Base-by-base conservation (phyloP, 2,797 vertebrate species). In the Myotis myotis region DNA sequence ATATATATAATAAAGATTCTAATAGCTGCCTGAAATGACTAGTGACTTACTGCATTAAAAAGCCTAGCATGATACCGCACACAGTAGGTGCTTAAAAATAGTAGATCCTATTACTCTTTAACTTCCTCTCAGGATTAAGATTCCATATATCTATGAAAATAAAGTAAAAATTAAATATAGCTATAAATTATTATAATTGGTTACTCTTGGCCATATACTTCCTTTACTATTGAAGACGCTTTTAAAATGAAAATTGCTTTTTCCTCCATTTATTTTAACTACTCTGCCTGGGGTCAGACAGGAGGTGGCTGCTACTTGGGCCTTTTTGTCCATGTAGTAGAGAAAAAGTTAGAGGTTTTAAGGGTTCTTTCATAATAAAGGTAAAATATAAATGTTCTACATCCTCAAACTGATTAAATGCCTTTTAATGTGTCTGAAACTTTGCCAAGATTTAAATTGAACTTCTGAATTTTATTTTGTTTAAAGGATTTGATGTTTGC, bases 401-500 rank as follows among this genome's bases (percentile, higher is more conserved):
- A 94, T 84, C 92, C 60, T 70, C 92, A 97, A 97, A 96, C 44
- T 22, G 86, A 97, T 96, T 97, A 95, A 97, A 97, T 97, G 96
- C 74, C 95, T 95, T 98, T 97, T 97, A 98, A 97, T 97, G 93
- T 91, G 87, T 75, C 94, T 97, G 97, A 96, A 97, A 82, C 4
- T 0, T 96, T 96, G 91, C 96, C 97, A 98, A 93, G 78, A 53
- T 97, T 97, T 98, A 97, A 98, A 98, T 86, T 93, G 94, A 95
- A 97, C 64, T 97, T 93, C 83, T 94, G 72, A 97, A 96, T 97
- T 96, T 3, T 0, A 95, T 96, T 97, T 94, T 82, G 17, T 57
- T 94, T 95, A 76, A 96, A 95, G 51, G 91, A 86, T 89, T 96
- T 94, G 47, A 66, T 96, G 95, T 94, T 97, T 96, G 41, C 60